Percentiles rank a stretch among this genome's conserved stretches.
Evolutionary conservation across 2,113 vertebrate genomes (phyloP).

Genomic region (Callorhinus ursinus): DNA sequence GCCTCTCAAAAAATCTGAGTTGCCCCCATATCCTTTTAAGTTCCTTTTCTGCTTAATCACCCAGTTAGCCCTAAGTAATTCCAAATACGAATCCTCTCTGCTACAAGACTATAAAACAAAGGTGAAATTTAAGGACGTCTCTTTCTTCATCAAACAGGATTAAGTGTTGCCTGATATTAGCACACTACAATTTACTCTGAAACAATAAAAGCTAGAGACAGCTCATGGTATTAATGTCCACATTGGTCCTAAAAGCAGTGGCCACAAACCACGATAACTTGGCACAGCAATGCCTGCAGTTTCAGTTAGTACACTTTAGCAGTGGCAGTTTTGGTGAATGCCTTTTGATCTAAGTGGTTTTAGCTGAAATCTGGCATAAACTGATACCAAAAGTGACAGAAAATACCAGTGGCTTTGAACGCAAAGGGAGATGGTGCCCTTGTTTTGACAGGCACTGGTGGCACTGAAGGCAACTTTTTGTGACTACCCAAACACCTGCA

Average conservation of each 20-base stretch:
- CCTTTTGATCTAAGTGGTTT: not conserved
- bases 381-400: not conserved
- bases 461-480: not conserved
- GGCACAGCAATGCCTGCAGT: rapidly evolving
- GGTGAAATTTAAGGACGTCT: constrained; percentile 16
- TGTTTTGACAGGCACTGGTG: not conserved
- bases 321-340: not conserved
- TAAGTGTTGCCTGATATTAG: not conserved
- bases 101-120: not conserved
- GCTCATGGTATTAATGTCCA: not conserved
- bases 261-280: not conserved
- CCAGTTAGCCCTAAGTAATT: not conserved
- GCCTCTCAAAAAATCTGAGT: not conserved
- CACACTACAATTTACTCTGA: not conserved
- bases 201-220: not conserved
- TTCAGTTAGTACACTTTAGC: not conserved
- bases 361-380: not conserved
- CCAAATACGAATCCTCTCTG: constrained; percentile 21
- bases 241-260: not conserved
- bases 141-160: constrained; percentile 22
- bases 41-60: not conserved
- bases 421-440: not conserved
- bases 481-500: not conserved
- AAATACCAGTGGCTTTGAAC: not conserved
- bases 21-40: not conserved